Percentiles rank a stretch among this genome's conserved stretches.
phyloP scores from a whole-genome alignment of 2,888 invertebrate genomes.

The Saturnia japonica region DNA sequence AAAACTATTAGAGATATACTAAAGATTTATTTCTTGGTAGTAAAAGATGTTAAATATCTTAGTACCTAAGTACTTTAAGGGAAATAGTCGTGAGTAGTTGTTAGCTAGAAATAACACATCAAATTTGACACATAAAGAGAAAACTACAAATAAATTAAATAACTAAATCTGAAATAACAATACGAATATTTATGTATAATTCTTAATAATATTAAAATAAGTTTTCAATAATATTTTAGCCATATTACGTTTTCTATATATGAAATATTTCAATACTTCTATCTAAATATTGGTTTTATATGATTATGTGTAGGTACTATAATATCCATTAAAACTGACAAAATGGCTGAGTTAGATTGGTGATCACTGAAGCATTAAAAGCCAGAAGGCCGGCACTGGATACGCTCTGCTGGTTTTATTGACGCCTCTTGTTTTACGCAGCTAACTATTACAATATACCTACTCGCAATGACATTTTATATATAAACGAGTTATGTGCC shows the following conservation, averaged over 20 bases:
- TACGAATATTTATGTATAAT: neutral
- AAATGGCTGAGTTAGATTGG: slow-evolving; percentile 48
- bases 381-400: slow-evolving; percentile 45
- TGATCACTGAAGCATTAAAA: slow-evolving; percentile 52
- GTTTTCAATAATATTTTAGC: neutral
- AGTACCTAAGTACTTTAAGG: neutral
- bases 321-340: slow-evolving; percentile 9
- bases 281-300: neutral
- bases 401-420: slow-evolving; percentile 46
- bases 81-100: neutral
- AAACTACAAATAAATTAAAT: too few relatives aligned
- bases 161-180: neutral
- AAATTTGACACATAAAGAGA: neutral
- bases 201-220: neutral
- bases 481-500: too few relatives aligned
- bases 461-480: too few relatives aligned
- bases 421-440: slow-evolving; percentile 57
- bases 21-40: too few relatives aligned
- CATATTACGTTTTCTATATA: neutral
- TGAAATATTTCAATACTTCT: neutral
- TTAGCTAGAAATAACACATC: neutral
- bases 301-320: neutral
- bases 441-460: slow-evolving; percentile 28
- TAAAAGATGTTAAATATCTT: neutral
- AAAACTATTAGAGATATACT: too few relatives aligned